Percentiles rank a stretch among this genome's conserved stretches.
Conservation (phyloP, 2,797 vertebrate genomes). For the Nasua narica region DNA sequence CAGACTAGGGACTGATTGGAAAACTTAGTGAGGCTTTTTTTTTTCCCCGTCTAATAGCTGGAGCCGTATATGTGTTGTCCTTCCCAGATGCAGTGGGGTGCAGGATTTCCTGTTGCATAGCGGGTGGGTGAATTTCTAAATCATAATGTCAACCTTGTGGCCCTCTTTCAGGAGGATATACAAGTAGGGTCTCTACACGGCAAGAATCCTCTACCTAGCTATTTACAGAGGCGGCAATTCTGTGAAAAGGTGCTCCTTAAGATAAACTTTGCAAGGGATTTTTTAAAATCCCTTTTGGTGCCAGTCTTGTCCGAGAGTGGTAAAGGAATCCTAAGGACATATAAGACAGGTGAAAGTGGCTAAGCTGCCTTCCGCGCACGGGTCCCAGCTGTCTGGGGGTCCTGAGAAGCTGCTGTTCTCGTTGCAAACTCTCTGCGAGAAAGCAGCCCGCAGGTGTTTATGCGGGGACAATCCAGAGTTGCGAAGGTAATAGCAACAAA, state of each 20-base stretch:
- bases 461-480: not conserved
- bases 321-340: not conserved
- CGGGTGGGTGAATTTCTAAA: not conserved
- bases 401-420: not conserved
- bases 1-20: not conserved
- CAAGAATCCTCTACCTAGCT: not conserved
- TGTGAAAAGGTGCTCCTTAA: not conserved
- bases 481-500: not conserved
- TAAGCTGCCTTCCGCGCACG: not conserved
- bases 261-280: not conserved
- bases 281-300: not conserved
- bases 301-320: not conserved
- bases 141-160: not conserved
- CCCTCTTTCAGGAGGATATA: not conserved
- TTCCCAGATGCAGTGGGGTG: not conserved
- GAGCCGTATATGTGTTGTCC: not conserved
- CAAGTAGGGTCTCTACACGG: not conserved
- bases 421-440: not conserved
- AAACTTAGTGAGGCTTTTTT: not conserved
- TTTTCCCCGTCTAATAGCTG: not conserved
- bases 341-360: not conserved
- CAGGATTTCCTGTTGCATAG: not conserved
- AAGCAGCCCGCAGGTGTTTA: not conserved
- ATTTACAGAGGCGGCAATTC: not conserved
- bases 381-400: not conserved